Conservation (phyloP, 64 coral and sea anemone species). For the Catalaphyllia jardinei region DNA sequence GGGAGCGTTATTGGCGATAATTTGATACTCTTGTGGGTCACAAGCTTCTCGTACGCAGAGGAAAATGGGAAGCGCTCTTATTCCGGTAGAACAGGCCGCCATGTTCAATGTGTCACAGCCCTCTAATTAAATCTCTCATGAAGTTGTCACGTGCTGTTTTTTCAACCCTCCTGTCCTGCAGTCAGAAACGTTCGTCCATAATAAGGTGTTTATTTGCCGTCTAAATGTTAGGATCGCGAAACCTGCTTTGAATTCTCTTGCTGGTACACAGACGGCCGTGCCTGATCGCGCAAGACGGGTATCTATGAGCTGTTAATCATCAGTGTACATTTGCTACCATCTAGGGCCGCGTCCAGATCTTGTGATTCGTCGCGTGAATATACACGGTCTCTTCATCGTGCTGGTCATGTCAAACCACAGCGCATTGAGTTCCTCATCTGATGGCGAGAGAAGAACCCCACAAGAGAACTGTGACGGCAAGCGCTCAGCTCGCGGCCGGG, state of each 20-base stretch:
- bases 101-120: constrained; percentile 24
- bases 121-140: constrained; percentile 40
- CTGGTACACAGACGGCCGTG: neutral
- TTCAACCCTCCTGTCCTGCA: neutral
- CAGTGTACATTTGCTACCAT: neutral
- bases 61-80: neutral
- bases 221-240: neutral
- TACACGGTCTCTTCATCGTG: neutral
- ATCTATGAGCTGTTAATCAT: neutral
- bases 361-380: neutral
- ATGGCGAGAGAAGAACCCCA: neutral
- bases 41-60: neutral
- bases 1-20: neutral
- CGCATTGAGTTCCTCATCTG: constrained; percentile 5
- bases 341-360: constrained; percentile 1
- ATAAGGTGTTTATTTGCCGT: neutral
- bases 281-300: neutral
- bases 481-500: neutral
- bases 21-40: neutral
- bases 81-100: neutral
- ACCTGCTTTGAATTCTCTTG: neutral
- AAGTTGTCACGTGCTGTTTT: constrained; percentile 10
- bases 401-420: constrained; percentile 11
- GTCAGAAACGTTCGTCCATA: neutral
- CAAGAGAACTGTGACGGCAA: neutral